Base-by-base conservation (phyloP, 2,888 invertebrate species). In the Andrena fulva region DNA sequence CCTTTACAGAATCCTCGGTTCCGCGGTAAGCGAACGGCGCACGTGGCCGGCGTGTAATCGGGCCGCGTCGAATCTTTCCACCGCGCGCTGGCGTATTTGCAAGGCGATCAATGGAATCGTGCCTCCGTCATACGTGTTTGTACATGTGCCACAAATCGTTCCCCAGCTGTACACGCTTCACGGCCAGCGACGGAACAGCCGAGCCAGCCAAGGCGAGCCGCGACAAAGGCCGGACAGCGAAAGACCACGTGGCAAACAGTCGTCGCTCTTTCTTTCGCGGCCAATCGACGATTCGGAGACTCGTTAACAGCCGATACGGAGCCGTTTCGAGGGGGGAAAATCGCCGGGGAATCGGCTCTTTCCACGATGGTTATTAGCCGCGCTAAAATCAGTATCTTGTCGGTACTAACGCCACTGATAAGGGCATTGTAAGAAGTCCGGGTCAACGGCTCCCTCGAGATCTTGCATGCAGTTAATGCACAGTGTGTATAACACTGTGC, bases 281-380 rank as follows among this genome's bases (percentile, higher is more conserved):
- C 33, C 10, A 20, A 76, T 66, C 59, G 68, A 54, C 62, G 27
- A 20, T n/a, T 20, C 12, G n/a, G 8, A n/a, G 67, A n/a, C 12
- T 54, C 60, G 62, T 71, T 73, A 16, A 20, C 42, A 31, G 12
- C 24, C 35, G 66, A 59, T 66, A 59, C 24, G 50, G 12, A 62
- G 29, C 10, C 20, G 7, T 27, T 54, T 31, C 42, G 7, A 20
- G 50, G 0, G n/a, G 69, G 2, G 20, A 20, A 27, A 63, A 59
- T 64, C 52, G 52, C 16, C 2, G 31, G 1, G 3, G 24, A 29
- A 31, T 63, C 62, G 52, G 52, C 42, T 68, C 27, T 73, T 68
- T 73, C 68, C 68, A 72, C 72, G 50, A 35, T 62, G 42, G 4
- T 42, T 68, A 27, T 63, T 71, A 35, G 33, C 16, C 20, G 33